Evolutionary conservation across 2,888 invertebrate species (phyloP), one percentile per base, ranked within the genome.

Genomic region (Thecocarcelia acutangulata): DNA sequence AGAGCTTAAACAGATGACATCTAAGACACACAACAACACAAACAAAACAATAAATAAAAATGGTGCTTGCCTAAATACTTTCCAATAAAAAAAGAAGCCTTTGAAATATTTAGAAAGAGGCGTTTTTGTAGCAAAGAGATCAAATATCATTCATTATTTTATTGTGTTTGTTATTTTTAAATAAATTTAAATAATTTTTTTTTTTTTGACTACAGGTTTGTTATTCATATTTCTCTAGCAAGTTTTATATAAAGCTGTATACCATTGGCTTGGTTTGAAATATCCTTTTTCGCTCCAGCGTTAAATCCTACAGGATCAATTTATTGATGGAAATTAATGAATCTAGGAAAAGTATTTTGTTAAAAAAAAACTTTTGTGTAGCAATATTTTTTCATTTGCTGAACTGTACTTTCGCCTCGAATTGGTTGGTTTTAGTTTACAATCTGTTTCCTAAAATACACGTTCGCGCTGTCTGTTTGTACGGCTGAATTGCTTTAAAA

Each of bases 1-100:
- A 83, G 81, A 81, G 84, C 84, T 84, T 84, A 84, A 84, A 64
- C 83, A 84, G 84, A 81, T 84, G 82, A 82, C 82, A 82, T 66
- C 13, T 37, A 68, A 80, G 58, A 66, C 40, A 80, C 54, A 61
- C 21, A 64, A 50, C 33, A 59, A 54, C 15, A 70, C 28, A 54
- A 52, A 44, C 0, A 48, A 37, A 42, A 69, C 8, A 68, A 48
- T 33, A 72, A 13, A 50, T 37, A n/a, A 59, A n/a, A 2, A 13
- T 59, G 4, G 37, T 56, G 3, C 0, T 11, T 33, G 17, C 11
- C 12, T 13, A 24, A 12, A 24, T 15, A 9, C 9, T 15, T 54
- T 1, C 4, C 9, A 33, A 33, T 8, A 33, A 42, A 33, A 40
- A n/a, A 19, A 0, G 21, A 37, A 48, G 1, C 12, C 17, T 17